These are phyloP conservation scores for Netelia fuscicornis DNA, from an alignment of 2,888 invertebrate species.

Conservation along the genomic window DNA sequence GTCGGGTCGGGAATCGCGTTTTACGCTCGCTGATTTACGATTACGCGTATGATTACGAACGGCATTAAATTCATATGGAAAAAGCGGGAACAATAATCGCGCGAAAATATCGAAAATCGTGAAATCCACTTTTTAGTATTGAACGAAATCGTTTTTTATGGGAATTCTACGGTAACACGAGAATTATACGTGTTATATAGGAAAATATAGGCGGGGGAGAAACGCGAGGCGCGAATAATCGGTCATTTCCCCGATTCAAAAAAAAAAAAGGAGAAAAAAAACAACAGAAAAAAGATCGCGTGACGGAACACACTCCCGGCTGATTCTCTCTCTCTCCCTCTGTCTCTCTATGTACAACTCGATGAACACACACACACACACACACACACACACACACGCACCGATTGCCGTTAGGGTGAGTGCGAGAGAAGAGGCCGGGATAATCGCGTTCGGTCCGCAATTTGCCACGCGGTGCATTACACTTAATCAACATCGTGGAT, in stretches of 20 bases:
- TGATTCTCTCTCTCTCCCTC: no score
- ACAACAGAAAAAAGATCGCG: slow-evolving; percentile 49
- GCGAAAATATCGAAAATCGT: slow-evolving; percentile 2
- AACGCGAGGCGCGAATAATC: slow-evolving; percentile 53
- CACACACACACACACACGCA: not conserved
- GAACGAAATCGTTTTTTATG: not conserved
- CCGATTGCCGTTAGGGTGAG: slow-evolving; percentile 31
- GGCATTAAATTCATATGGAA: no score
- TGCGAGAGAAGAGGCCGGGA: slow-evolving; percentile 44
- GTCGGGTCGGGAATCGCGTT: no score
- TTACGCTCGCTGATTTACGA: no score
- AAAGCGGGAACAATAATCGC: not conserved
- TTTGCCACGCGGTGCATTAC: slow-evolving; percentile 67
- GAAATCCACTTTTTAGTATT: not conserved
- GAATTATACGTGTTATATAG: not conserved
- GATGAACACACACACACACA: slow-evolving; percentile 2
- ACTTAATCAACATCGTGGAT: slow-evolving; percentile 65
- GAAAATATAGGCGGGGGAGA: not conserved
- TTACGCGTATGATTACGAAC: not conserved
- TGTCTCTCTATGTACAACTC: not conserved
- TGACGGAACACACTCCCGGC: slow-evolving; percentile 27
- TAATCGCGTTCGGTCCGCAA: slow-evolving; percentile 65
- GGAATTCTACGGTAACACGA: no score
- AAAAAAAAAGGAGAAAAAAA: not conserved
- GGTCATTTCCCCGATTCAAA: slow-evolving; percentile 40